These are phyloP conservation scores for Caenorhabditis macrosperma DNA, from an alignment of 2,888 invertebrate species.

Conservation along the genomic window DNA sequence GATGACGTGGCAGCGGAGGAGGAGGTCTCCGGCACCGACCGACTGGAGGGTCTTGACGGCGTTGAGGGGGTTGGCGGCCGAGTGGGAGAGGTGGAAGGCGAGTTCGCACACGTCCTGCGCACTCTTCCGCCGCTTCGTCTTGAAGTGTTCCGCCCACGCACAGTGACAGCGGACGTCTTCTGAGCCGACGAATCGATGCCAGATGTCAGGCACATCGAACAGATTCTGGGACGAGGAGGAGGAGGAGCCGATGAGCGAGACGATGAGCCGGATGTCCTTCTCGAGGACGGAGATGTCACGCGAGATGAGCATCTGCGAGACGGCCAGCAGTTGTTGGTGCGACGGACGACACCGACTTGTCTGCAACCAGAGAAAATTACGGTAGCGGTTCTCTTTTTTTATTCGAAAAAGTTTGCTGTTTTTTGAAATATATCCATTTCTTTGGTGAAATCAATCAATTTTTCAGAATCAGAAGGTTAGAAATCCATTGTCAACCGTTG, in stretches of 20 bases:
- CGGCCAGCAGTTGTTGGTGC: constrained; percentile 62
- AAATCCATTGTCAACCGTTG: too few relatives aligned
- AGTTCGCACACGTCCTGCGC: constrained; percentile 69
- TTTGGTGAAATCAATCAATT: too few relatives aligned
- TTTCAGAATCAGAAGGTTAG: too few relatives aligned
- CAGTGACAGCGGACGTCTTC: constrained; percentile 60
- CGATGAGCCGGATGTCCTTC: constrained; percentile 39
- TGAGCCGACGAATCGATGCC: constrained; percentile 51
- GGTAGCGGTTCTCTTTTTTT: too few relatives aligned
- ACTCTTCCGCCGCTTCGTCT: constrained; percentile 65
- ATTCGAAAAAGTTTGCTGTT: too few relatives aligned
- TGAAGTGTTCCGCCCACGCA: constrained; percentile 70
- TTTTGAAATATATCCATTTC: too few relatives aligned
- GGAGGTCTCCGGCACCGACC: constrained; percentile 63
- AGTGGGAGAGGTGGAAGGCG: constrained; percentile 72
- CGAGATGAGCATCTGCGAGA: constrained; percentile 57
- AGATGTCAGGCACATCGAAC: constrained; percentile 42
- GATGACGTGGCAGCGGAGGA: constrained; percentile 66
- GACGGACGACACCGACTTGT: constrained; percentile 57
- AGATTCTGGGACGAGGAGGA: too few relatives aligned
- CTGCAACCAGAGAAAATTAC: constrained; percentile 32
- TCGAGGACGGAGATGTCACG: constrained; percentile 52
- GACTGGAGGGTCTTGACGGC: constrained; percentile 62
- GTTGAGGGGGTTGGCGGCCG: constrained; percentile 44
- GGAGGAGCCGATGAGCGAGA: constrained; percentile 21